Conservation (phyloP, 2,888 invertebrate genomes). For the Agrotis exclamationis region DNA sequence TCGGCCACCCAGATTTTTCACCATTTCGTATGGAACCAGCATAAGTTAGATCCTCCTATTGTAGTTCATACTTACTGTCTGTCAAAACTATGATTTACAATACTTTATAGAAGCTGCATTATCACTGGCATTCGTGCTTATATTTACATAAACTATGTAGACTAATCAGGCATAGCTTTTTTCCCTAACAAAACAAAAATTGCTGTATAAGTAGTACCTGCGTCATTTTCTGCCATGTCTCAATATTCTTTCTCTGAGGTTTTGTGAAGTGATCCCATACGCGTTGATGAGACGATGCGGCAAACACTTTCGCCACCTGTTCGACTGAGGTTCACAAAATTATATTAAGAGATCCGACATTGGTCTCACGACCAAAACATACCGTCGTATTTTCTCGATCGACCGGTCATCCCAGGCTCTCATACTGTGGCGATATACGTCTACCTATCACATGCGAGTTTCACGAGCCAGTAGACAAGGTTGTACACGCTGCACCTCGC, state of each 20-base stretch:
- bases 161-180: conserved; percentile 11
- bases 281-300: conserved; percentile 98
- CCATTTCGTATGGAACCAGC: conserved; percentile 44
- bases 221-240: conserved; percentile 99
- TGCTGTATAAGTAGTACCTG: conserved; percentile 92
- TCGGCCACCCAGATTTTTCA: conserved; percentile 52
- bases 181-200: conserved; percentile 55
- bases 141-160: neutral
- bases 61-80: conserved; percentile 49
- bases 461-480: conserved; percentile 61
- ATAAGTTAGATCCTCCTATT: conserved; percentile 8
- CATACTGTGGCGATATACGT: conserved; percentile 66
- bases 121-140: conserved; percentile 33
- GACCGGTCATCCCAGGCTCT: conserved; percentile 76
- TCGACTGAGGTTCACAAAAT: conserved; percentile 95
- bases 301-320: conserved; percentile 99
- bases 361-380: conserved; percentile 79
- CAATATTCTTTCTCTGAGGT: conserved; percentile 99
- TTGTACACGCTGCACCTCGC: conserved; percentile 62
- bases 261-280: conserved; percentile 99
- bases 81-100: conserved; percentile 17
- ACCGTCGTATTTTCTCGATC: conserved; percentile 83
- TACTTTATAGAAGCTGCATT: conserved; percentile 23
- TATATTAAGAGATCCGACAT: conserved; percentile 82
- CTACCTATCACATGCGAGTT: conserved; percentile 70